A percentile compares a stretch with the other conserved stretches of the same genome.
Conservation (phyloP, 2,797 vertebrate genomes). For the Echiichthys vipera region DNA sequence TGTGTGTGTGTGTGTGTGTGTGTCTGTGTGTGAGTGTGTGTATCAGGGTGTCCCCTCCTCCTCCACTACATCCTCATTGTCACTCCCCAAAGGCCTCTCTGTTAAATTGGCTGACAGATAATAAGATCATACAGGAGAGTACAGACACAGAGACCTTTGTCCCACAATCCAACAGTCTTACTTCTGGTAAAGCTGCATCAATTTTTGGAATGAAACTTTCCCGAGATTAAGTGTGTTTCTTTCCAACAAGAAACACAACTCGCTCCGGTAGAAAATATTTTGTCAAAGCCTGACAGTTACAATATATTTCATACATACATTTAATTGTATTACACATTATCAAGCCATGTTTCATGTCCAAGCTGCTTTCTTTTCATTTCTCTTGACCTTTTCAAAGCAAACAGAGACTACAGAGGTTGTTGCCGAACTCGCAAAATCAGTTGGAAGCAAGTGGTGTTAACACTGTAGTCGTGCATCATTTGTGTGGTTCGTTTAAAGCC, state of each 20-base stretch:
- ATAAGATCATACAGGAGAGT: constrained; percentile 81
- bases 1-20: constrained; percentile 30
- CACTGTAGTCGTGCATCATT: too few relatives aligned
- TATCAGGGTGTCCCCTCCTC: constrained; percentile 46
- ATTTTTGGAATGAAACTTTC: neutral
- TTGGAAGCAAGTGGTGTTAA: too few relatives aligned
- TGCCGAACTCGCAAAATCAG: too few relatives aligned
- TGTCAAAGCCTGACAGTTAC: neutral
- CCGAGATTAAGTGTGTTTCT: neutral
- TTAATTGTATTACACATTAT: neutral
- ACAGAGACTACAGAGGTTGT: too few relatives aligned
- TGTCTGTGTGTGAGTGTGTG: constrained; percentile 14
- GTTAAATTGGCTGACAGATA: constrained; percentile 85
- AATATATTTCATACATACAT: neutral
- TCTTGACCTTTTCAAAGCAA: neutral
- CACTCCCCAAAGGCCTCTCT: constrained; percentile 83
- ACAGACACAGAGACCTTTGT: constrained; percentile 76
- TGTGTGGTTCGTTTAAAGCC: too few relatives aligned
- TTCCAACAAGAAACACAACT: neutral
- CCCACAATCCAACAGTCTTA: constrained; percentile 64
- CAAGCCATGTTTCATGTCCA: neutral
- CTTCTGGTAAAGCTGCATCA: constrained; percentile 53
- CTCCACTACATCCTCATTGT: constrained; percentile 75
- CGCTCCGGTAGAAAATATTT: neutral
- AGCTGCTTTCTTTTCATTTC: neutral